Evolutionary conservation across 2,888 invertebrate species (phyloP).

Genomic region (Folsomia candida): DNA sequence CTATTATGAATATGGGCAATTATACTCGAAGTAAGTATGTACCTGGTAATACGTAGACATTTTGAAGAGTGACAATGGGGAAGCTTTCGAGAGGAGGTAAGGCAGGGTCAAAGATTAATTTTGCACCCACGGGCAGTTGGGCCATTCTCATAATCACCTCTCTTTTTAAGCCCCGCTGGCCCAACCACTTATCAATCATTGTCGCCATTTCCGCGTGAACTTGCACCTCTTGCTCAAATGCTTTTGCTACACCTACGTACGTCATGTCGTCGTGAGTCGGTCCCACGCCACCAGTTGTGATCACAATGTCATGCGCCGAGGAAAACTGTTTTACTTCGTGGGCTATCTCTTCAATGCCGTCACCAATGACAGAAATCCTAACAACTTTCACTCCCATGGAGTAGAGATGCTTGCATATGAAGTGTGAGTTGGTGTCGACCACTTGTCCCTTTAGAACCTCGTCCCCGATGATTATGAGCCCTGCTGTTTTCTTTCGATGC

Average conservation of each 20-base stretch:
- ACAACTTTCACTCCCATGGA: constrained; percentile 64
- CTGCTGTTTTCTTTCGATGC: constrained; percentile 36
- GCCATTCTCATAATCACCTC: constrained; percentile 54
- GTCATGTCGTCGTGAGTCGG: constrained; percentile 77
- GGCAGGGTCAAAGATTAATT: constrained; percentile 57
- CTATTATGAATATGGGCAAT: too few relatives aligned
- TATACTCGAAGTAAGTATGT: too few relatives aligned
- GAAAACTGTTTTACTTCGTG: constrained; percentile 65
- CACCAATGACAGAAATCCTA: constrained; percentile 67
- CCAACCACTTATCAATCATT: constrained; percentile 53
- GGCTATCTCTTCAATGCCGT: constrained; percentile 64
- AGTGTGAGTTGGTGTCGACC: constrained; percentile 67
- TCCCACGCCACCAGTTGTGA: constrained; percentile 74
- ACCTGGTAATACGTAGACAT: constrained; percentile 71
- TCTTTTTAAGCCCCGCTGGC: constrained; percentile 36
- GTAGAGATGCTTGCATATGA: constrained; percentile 63
- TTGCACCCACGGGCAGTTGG: constrained; percentile 54
- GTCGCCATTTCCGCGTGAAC: constrained; percentile 57
- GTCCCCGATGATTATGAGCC: constrained; percentile 67
- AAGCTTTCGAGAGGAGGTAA: constrained; percentile 54
- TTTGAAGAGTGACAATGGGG: constrained; percentile 58
- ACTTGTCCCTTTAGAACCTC: constrained; percentile 72
- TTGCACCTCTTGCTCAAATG: constrained; percentile 57
- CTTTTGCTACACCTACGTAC: constrained; percentile 66
- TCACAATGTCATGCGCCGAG: constrained; percentile 62